Percentiles rank a stretch among this genome's conserved stretches.
phyloP scores from a whole-genome alignment of 2,888 invertebrate species.

The Chrysomela aeneicollis region DNA sequence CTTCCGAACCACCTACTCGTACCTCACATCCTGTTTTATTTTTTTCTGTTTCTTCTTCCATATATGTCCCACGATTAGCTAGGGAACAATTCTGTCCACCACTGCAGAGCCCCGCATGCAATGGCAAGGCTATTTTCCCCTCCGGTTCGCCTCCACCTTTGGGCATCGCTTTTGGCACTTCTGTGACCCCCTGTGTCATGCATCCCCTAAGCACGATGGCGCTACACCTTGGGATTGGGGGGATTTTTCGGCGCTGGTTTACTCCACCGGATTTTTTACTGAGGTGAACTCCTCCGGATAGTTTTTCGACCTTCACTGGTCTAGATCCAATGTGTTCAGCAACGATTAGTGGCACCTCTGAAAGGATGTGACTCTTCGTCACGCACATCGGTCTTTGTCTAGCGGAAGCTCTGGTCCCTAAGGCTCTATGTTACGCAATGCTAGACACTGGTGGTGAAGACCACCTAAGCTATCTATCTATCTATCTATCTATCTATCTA shows the following conservation, averaged over 20 bases:
- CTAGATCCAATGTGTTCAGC: constrained; percentile 3
- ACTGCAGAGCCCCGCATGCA: constrained; percentile 11
- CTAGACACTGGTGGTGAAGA: background rate
- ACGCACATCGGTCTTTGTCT: constrained; percentile 5
- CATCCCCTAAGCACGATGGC: no score
- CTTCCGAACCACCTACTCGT: background rate
- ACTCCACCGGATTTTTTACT: background rate
- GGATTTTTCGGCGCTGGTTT: no score
- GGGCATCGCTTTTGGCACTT: constrained; percentile 16
- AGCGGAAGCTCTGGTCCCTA: background rate
- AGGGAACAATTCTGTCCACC: background rate
- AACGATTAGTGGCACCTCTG: background rate
- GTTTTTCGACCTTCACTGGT: background rate
- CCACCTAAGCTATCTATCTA: background rate
- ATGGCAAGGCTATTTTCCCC: constrained; percentile 12
- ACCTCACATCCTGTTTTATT: background rate
- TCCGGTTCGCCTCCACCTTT: constrained; percentile 17
- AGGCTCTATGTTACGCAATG: background rate
- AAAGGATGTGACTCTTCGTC: constrained; percentile 7
- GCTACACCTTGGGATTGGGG: no score
- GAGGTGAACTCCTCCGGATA: background rate
- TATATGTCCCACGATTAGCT: no score
- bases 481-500: no score
- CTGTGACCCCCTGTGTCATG: constrained; percentile 12
- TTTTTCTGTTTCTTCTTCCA: background rate